Evolutionary conservation across 2,888 invertebrate genomes (phyloP).

Genomic region (Chloromyia formosa): DNA sequence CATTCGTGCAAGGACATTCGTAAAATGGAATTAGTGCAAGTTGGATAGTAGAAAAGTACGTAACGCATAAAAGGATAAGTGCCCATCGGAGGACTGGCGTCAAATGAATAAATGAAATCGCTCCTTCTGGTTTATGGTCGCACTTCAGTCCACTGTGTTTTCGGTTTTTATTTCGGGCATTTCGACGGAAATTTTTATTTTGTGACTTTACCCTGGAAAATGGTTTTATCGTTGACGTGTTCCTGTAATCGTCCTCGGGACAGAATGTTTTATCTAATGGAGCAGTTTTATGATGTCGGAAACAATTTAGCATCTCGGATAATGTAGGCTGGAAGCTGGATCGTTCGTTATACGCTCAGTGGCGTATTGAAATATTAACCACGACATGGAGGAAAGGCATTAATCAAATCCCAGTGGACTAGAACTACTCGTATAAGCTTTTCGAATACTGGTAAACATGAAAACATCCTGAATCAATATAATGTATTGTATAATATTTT

Average conservation of each 20-base stretch:
- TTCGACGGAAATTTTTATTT: constrained; percentile 36
- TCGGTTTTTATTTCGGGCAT: constrained; percentile 31
- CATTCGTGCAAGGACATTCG: neutral
- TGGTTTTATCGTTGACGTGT: constrained; percentile 9
- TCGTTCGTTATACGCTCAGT: too few relatives aligned
- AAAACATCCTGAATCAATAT: neutral
- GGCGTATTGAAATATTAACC: too few relatives aligned
- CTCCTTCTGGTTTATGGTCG: constrained; percentile 43
- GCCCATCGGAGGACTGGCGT: constrained; percentile 15
- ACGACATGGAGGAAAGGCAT: too few relatives aligned
- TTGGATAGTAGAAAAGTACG: neutral
- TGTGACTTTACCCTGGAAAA: constrained; percentile 38
- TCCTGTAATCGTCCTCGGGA: constrained; percentile 4
- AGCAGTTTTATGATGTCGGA: constrained; percentile 38
- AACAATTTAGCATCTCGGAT: constrained; percentile 43
- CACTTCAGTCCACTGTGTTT: neutral
- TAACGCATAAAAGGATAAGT: neutral
- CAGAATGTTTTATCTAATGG: constrained; percentile 38
- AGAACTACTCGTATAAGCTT: neutral
- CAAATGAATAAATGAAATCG: constrained; percentile 48
- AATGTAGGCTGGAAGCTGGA: neutral
- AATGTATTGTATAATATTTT: neutral
- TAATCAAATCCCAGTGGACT: neutral
- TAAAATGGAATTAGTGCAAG: neutral
- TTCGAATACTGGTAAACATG: neutral